Conservation (phyloP, 1,140 invertebrate species). For the Nephotettix cincticeps region DNA sequence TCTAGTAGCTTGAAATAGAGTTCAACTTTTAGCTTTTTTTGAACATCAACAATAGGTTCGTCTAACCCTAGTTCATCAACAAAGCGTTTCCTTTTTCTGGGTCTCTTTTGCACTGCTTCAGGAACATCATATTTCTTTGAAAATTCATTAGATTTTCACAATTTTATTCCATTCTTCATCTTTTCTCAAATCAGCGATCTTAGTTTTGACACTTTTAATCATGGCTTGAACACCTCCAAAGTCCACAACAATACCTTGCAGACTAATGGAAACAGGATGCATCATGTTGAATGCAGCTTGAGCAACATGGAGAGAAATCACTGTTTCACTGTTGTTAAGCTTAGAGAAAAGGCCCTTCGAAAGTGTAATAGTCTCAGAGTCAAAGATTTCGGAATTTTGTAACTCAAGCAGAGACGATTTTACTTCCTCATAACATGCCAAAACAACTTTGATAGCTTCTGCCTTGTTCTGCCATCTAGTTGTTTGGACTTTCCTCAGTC, state of each 20-base stretch:
- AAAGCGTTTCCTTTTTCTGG: no score
- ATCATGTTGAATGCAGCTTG: background rate
- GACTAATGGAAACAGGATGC: background rate
- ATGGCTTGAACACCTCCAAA: constrained; percentile 1
- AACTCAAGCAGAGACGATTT: background rate
- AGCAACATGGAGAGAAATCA: constrained; percentile 3
- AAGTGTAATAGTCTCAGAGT: background rate
- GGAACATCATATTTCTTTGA: no score
- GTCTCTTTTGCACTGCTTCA: no score
- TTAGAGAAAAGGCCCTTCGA: background rate
- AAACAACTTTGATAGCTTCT: background rate
- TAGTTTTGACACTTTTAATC: background rate
- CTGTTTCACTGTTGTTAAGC: background rate
- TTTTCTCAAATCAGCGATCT: background rate
- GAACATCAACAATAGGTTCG: no score
- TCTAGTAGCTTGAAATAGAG: background rate
- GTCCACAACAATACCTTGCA: background rate
- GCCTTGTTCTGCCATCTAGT: background rate
- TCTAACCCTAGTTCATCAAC: no score
- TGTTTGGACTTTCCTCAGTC: constrained; percentile 2
- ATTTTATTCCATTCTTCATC: background rate
- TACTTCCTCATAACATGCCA: background rate
- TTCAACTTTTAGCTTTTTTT: background rate
- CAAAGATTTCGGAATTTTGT: background rate
- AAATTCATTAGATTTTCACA: no score